Evolutionary conservation across 2,797 vertebrate genomes (phyloP).

Genomic region (Nannoperca australis): DNA sequence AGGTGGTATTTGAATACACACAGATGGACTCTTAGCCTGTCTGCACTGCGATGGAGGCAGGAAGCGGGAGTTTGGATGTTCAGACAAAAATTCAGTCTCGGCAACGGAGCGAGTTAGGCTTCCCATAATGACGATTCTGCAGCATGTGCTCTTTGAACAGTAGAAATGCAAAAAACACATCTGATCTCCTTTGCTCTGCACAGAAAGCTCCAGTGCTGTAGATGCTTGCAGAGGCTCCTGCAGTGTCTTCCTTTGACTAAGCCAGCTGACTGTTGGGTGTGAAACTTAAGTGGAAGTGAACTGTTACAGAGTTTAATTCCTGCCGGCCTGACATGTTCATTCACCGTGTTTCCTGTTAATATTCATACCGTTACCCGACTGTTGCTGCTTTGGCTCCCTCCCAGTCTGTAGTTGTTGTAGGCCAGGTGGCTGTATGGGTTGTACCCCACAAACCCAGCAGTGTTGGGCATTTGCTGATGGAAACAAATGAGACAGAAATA

Average conservation of each 20-base stretch:
- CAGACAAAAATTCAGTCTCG: slow-evolving; percentile 37
- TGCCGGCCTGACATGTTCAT: slow-evolving; percentile 13
- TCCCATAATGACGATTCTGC: slow-evolving; percentile 4
- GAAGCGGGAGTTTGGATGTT: slow-evolving; percentile 54
- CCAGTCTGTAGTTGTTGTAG: slow-evolving; percentile 99
- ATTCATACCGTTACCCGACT: slow-evolving; percentile 99
- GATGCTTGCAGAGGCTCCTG: neutral
- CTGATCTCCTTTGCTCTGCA: slow-evolving; percentile 15
- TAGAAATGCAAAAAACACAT: slow-evolving; percentile 34
- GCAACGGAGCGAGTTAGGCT: slow-evolving; percentile 24
- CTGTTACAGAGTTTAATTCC: slow-evolving; percentile 5
- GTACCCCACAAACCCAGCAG: slow-evolving; percentile 99
- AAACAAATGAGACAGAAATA: slow-evolving; percentile 99
- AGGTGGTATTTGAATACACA: slow-evolving; percentile 69
- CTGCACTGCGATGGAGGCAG: slow-evolving; percentile 59
- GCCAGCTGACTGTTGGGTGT: neutral
- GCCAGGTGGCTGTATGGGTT: slow-evolving; percentile 99
- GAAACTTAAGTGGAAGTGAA: neutral
- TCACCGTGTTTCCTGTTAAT: slow-evolving; percentile 35
- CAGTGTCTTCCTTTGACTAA: slow-evolving; percentile 2
- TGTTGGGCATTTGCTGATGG: slow-evolving; percentile 99
- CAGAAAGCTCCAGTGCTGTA: slow-evolving; percentile 12
- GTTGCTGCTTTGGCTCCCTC: slow-evolving; percentile 99
- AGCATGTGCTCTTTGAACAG: slow-evolving; percentile 21
- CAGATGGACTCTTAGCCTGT: slow-evolving; percentile 63